These are phyloP conservation scores for Typhlichthys subterraneus DNA, from an alignment of 2,797 vertebrate genomes.

Conservation along the genomic window DNA sequence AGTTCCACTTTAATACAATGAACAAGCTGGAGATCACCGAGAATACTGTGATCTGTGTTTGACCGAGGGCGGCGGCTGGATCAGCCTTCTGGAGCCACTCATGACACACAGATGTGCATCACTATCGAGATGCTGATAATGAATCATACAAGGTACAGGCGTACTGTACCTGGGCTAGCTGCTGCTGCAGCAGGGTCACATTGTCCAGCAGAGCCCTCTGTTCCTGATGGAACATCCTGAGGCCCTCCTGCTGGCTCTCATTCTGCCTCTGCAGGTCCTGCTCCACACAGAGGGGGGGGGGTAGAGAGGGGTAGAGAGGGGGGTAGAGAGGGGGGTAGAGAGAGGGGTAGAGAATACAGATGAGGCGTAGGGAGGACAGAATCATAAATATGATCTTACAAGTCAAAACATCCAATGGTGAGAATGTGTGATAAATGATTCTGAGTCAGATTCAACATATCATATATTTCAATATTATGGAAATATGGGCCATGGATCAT, in stretches of 20 bases:
- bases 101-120: neutral
- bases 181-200: conserved; percentile 86
- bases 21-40: too few species aligned
- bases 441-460: neutral
- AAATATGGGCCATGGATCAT: neutral
- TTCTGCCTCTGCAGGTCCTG: conserved; percentile 92
- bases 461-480: neutral
- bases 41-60: too few species aligned
- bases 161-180: conserved; percentile 85
- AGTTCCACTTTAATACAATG: too few species aligned
- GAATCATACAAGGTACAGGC: neutral
- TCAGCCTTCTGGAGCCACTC: neutral
- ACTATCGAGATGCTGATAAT: neutral
- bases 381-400: too few species aligned
- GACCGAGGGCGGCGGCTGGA: too few species aligned
- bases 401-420: too few species aligned
- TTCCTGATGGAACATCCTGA: conserved; percentile 89
- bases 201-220: conserved; percentile 87
- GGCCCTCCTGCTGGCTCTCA: conserved; percentile 83
- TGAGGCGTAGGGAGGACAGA: too few species aligned
- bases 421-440: too few species aligned
- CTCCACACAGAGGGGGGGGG: conserved; percentile 14
- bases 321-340: neutral
- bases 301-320: neutral
- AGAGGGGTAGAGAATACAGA: neutral